phyloP scores from a whole-genome alignment of 2,888 invertebrate species.

The Chrysolina oricalcia region DNA sequence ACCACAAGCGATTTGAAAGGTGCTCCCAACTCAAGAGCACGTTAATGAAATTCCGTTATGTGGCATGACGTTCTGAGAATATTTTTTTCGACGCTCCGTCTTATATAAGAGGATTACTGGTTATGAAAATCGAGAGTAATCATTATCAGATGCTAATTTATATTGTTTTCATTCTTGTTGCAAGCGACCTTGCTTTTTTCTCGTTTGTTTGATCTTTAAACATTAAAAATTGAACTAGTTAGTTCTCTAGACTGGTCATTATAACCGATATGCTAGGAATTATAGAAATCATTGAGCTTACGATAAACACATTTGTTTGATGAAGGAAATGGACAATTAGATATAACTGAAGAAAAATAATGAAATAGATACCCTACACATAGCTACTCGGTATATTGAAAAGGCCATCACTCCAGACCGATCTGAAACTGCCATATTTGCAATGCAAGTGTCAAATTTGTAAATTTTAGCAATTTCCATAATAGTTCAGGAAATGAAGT shows the following conservation, averaged over 20 bases:
- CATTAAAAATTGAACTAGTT: constrained; percentile 60
- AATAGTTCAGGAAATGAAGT: too few species aligned
- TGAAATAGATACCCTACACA: too few species aligned
- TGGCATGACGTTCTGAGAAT: constrained; percentile 18
- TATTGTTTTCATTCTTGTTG: constrained; percentile 42
- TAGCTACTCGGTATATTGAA: too few species aligned
- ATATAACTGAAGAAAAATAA: too few species aligned
- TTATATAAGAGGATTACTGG: constrained; percentile 20
- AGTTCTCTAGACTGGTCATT: constrained; percentile 53
- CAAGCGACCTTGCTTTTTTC: constrained; percentile 55
- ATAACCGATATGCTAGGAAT: constrained; percentile 37
- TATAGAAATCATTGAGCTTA: not conserved
- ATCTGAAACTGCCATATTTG: too few species aligned
- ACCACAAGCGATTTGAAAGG: not conserved
- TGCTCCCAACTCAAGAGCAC: constrained; percentile 8
- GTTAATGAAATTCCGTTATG: constrained; percentile 3
- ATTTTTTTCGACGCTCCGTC: not conserved
- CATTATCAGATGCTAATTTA: constrained; percentile 49
- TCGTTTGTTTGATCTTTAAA: constrained; percentile 60
- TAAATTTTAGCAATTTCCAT: too few species aligned
- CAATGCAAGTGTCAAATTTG: too few species aligned
- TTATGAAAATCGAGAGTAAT: constrained; percentile 25
- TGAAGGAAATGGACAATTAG: too few species aligned
- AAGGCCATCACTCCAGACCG: too few species aligned
- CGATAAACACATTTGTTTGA: too few species aligned